Percentiles rank a stretch among this genome's conserved stretches.
These are phyloP conservation scores for Aphrocallistes beatrix DNA, from an alignment of 37 sponge, comb jelly and placozoan species.

Conservation along the genomic window DNA sequence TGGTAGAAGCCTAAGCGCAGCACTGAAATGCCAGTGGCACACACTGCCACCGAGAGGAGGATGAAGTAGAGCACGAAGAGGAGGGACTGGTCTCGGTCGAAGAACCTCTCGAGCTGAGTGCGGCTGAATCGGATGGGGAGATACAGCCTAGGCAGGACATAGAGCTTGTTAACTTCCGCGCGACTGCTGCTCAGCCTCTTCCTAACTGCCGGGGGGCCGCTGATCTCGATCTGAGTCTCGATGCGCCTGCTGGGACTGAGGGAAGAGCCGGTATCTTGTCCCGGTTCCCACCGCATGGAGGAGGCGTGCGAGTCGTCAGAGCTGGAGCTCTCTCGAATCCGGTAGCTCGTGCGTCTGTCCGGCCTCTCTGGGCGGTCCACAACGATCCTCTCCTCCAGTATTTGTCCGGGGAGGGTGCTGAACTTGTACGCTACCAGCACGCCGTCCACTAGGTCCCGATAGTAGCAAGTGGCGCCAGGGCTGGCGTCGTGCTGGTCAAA, in stretches of 20 bases:
- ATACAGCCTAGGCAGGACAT: not conserved
- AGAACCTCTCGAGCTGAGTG: constrained; percentile 1
- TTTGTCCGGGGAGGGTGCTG: not conserved
- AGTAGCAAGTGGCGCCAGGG: not conserved
- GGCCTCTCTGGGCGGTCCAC: not conserved
- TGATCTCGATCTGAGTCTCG: not conserved
- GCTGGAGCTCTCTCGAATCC: not conserved
- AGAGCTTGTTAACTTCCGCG: not conserved
- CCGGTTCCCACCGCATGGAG: constrained; percentile 12
- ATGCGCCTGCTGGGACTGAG: not conserved
- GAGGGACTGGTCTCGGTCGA: constrained; percentile 15
- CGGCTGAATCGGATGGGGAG: not conserved
- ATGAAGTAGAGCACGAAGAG: not conserved
- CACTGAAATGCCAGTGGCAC: not conserved
- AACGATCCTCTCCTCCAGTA: not conserved
- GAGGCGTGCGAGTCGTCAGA: not conserved
- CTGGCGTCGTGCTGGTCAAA: not conserved
- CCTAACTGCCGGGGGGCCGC: not conserved
- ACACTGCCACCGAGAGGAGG: not conserved
- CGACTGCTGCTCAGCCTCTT: not conserved
- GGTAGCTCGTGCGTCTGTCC: not conserved
- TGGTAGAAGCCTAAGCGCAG: not conserved
- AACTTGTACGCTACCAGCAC: not conserved
- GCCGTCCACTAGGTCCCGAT: not conserved
- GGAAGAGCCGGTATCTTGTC: not conserved